A percentile compares a stretch with the other conserved stretches of the same genome.
Evolutionary conservation across 2,797 vertebrate genomes (phyloP).

Genomic region (Enteromius fasciolatus): DNA sequence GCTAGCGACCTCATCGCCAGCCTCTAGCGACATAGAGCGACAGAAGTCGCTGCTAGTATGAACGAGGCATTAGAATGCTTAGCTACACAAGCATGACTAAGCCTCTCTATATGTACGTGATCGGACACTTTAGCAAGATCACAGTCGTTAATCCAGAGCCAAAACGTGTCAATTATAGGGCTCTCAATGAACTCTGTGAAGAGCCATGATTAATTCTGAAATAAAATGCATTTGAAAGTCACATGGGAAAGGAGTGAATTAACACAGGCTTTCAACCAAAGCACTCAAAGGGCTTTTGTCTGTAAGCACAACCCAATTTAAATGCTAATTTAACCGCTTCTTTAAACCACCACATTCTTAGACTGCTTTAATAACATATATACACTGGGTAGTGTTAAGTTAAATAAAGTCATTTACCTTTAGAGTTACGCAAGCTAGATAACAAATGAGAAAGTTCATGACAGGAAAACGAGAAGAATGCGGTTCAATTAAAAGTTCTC

Average conservation of each 20-base stretch:
- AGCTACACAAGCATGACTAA: not conserved
- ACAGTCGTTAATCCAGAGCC: conserved; percentile 60
- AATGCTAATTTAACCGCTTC: conserved; percentile 71
- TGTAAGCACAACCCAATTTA: conserved; percentile 66
- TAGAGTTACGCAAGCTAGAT: not conserved
- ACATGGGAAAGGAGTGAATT: conserved; percentile 49
- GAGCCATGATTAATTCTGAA: conserved; percentile 63
- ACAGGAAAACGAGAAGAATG: not conserved
- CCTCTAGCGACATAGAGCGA: too few relatives aligned
- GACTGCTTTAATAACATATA: not conserved
- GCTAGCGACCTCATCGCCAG: too few relatives aligned
- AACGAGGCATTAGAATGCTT: too few relatives aligned
- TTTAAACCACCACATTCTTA: conserved; percentile 41
- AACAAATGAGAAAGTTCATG: not conserved
- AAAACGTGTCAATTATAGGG: conserved; percentile 62
- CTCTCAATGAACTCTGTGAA: conserved; percentile 55
- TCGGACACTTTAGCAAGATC: conserved; percentile 13
- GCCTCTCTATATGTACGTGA: conserved; percentile 14
- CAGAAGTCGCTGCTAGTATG: too few relatives aligned
- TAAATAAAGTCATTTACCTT: conserved; percentile 5
- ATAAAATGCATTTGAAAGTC: conserved; percentile 50
- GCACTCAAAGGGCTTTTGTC: conserved; percentile 52
- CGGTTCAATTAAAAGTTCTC: not conserved
- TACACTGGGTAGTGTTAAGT: not conserved
- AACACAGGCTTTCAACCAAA: conserved; percentile 58